Conservation (phyloP, 2,113 vertebrate species). For the Grantiella picta region DNA sequence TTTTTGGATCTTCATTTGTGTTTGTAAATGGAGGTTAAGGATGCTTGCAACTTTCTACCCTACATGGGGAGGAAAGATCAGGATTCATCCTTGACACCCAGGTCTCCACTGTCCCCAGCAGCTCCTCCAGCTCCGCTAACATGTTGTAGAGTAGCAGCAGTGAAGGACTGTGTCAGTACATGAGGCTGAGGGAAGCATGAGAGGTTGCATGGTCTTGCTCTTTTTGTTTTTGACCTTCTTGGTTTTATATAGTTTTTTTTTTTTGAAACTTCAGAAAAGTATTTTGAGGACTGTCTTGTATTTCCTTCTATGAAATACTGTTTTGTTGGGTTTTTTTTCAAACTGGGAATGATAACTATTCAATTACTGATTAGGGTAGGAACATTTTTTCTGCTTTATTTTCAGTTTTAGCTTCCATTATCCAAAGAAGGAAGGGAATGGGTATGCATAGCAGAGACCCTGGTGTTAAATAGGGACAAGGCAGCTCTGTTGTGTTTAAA, state of each 20-base stretch:
- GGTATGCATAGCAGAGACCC: background rate
- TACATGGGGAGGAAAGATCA: background rate
- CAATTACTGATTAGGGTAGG: background rate
- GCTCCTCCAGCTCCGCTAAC: background rate
- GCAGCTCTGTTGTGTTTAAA: background rate
- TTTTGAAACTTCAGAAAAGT: background rate
- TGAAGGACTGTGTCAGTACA: background rate
- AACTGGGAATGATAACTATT: background rate
- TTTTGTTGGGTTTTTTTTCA: background rate
- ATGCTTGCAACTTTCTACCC: background rate
- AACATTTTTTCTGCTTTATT: background rate
- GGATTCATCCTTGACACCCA: background rate
- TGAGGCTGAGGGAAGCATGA: accelerated
- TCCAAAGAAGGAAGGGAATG: background rate
- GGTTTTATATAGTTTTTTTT: background rate
- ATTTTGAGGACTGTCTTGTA: background rate
- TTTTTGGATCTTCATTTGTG: background rate
- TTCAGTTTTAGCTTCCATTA: background rate
- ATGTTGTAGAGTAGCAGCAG: background rate
- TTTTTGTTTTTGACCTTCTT: background rate
- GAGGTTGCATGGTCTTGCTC: background rate
- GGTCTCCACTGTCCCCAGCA: background rate
- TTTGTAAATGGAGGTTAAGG: background rate
- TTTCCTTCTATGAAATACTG: background rate
- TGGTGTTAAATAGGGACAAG: background rate